Evolutionary conservation across 2,888 invertebrate species (phyloP).

Genomic region (Rhingia campestris): DNA sequence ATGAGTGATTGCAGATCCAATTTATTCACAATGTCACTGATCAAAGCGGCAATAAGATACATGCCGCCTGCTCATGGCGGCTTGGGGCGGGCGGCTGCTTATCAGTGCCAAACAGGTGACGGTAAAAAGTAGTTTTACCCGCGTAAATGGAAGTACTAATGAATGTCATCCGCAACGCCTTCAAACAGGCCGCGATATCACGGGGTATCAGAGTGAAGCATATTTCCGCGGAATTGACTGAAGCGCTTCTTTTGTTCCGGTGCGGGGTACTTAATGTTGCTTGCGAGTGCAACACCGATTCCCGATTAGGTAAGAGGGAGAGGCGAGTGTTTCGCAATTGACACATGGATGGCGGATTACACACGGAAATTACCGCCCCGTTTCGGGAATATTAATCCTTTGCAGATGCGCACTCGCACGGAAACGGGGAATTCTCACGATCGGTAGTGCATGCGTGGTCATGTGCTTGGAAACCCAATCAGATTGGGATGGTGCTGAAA

Average conservation of each 20-base stretch:
- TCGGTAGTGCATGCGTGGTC: conserved; percentile 48
- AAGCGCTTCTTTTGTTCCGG: conserved; percentile 47
- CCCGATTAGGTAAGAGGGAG: background rate
- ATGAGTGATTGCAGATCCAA: conserved; percentile 72
- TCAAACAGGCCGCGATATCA: conserved; percentile 62
- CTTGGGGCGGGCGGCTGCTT: conserved; percentile 55
- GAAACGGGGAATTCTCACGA: conserved; percentile 41
- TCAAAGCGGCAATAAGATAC: conserved; percentile 69
- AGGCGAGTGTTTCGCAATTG: conserved; percentile 20
- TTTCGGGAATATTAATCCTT: conserved; percentile 47
- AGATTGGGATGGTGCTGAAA: conserved; percentile 62
- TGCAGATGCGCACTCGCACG: conserved; percentile 60
- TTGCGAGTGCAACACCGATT: background rate
- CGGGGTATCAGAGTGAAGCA: conserved; percentile 41
- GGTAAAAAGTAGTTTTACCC: conserved; percentile 71
- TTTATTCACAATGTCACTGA: conserved; percentile 69
- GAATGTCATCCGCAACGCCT: conserved; percentile 63
- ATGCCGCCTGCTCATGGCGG: conserved; percentile 59
- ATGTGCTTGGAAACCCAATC: conserved; percentile 63
- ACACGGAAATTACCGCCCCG: conserved; percentile 41
- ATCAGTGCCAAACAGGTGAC: conserved; percentile 74
- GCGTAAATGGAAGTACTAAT: conserved; percentile 74
- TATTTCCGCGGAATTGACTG: conserved; percentile 41
- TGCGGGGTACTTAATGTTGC: background rate
- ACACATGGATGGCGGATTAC: conserved; percentile 47